phyloP scores from a whole-genome alignment of 2,113 vertebrate genomes.

The Oceanites oceanicus region DNA sequence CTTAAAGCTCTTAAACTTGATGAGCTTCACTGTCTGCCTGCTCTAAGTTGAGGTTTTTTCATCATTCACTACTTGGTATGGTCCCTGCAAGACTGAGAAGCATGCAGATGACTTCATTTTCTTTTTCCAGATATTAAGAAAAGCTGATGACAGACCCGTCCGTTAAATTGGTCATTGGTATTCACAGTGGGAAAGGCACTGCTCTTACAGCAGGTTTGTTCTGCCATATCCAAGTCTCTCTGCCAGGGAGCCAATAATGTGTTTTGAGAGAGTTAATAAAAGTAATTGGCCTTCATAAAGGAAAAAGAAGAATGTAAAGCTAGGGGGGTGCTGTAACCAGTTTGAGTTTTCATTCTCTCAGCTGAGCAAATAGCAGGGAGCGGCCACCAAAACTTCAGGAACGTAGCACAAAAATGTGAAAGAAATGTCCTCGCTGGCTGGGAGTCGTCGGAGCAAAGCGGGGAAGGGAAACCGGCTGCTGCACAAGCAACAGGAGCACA shows the following conservation, averaged over 20 bases:
- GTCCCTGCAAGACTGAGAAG: neutral
- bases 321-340: neutral
- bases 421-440: fast-evolving
- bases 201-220: neutral
- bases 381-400: neutral
- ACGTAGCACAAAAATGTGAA: fast-evolving
- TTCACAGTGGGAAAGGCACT: neutral
- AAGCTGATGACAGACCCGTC: neutral
- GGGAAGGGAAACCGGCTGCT: neutral
- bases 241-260: neutral
- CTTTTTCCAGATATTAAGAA: neutral
- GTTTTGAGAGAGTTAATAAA: slow-evolving; percentile 9
- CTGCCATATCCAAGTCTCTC: neutral
- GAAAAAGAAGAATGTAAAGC: neutral
- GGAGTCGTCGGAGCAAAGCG: neutral
- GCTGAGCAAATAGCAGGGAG: neutral
- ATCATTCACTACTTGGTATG: neutral
- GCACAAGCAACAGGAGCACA: neutral
- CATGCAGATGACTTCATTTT: neutral
- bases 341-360: neutral
- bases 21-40: neutral
- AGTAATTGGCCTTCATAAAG: neutral
- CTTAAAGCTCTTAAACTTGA: neutral
- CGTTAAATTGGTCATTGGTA: neutral
- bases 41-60: neutral